Evolutionary conservation across 2,113 vertebrate genomes (phyloP).

Genomic region (Thermophis baileyi): DNA sequence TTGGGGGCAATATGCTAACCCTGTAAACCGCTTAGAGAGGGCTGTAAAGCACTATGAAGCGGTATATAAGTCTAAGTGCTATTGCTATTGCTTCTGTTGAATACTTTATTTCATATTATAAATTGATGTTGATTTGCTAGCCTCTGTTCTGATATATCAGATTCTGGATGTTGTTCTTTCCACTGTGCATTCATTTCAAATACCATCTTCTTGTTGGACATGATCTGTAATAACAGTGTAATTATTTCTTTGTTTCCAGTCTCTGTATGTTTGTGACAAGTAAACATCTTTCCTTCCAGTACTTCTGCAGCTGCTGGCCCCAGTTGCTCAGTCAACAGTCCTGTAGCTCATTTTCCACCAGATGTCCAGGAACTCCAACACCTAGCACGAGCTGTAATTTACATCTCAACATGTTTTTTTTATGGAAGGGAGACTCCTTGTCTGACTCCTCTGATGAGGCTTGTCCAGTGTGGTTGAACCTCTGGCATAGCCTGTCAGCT

Average conservation of each 20-base stretch:
- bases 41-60: no score
- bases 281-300: background rate
- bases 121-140: background rate
- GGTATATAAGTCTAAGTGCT: no score
- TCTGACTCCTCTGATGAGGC: background rate
- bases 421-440: background rate
- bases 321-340: background rate
- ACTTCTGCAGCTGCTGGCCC: background rate
- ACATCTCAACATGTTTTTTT: background rate
- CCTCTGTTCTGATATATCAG: background rate
- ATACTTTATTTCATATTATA: no score
- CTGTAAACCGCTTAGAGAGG: no score
- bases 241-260: background rate
- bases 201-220: background rate
- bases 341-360: background rate
- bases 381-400: background rate
- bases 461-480: background rate
- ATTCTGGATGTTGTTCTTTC: background rate
- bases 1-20: no score
- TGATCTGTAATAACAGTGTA: background rate
- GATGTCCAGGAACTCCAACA: background rate
- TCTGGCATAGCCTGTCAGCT: background rate
- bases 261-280: background rate
- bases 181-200: background rate
- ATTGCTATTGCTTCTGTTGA: no score